These are phyloP conservation scores for Adelges cooleyi DNA, from an alignment of 1,140 invertebrate genomes.

Conservation along the genomic window DNA sequence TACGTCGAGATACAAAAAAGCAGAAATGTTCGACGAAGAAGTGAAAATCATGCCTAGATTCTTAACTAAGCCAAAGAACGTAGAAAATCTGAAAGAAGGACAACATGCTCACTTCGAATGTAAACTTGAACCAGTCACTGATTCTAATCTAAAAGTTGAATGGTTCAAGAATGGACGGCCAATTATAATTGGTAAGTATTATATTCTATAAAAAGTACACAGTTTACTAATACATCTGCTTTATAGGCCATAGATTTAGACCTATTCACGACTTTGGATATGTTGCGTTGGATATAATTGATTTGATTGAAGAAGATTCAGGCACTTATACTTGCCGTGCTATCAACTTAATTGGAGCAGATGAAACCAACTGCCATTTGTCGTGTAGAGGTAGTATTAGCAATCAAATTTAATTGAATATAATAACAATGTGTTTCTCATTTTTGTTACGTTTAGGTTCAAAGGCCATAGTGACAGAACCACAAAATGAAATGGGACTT, in stretches of 20 bases:
- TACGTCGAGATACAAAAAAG: conserved; percentile 67
- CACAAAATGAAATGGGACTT: conserved; percentile 70
- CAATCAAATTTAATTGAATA: neutral
- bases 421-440: neutral
- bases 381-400: conserved; percentile 48
- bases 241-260: conserved; percentile 69
- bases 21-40: conserved; percentile 69
- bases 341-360: conserved; percentile 72
- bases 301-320: conserved; percentile 83
- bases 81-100: conserved; percentile 75
- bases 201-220: neutral
- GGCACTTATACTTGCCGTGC: conserved; percentile 89
- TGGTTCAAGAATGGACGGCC: conserved; percentile 87
- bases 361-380: conserved; percentile 66
- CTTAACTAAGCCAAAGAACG: conserved; percentile 71
- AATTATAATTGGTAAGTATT: conserved; percentile 57
- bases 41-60: conserved; percentile 71
- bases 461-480: conserved; percentile 65
- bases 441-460: conserved; percentile 35
- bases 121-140: conserved; percentile 90
- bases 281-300: conserved; percentile 81
- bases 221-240: conserved; percentile 20
- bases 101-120: conserved; percentile 95
- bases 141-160: conserved; percentile 84
- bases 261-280: conserved; percentile 94